phyloP scores from a whole-genome alignment of 2,797 vertebrate species.

The Eleutherodactylus coqui region DNA sequence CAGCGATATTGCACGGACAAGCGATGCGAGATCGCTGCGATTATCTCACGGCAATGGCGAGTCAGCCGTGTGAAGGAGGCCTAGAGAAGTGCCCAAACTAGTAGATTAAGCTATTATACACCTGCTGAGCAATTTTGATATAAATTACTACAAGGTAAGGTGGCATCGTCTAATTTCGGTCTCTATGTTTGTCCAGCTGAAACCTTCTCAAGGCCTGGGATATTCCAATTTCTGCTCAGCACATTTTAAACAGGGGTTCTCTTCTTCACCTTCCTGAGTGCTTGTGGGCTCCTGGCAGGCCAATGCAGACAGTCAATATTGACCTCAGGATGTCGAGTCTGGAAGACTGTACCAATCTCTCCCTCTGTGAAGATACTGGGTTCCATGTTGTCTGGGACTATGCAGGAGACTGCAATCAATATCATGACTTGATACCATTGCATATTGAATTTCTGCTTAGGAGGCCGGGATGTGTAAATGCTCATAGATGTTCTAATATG shows the following conservation, averaged over 20 bases:
- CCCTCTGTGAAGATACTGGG: slow-evolving; percentile 38
- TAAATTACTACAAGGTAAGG: background rate
- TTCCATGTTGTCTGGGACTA: slow-evolving; percentile 51
- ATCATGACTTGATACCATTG: slow-evolving; percentile 23
- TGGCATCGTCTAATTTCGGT: background rate
- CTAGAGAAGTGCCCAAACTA: background rate
- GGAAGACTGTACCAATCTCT: slow-evolving; percentile 30
- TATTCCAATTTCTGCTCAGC: slow-evolving; percentile 32
- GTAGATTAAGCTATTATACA: background rate
- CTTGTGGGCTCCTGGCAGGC: slow-evolving; percentile 55
- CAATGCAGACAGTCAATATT: slow-evolving; percentile 62
- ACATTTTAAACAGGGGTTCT: slow-evolving; percentile 43
- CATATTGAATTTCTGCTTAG: background rate
- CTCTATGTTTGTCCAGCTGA: slow-evolving; percentile 28
- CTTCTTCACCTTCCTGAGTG: slow-evolving; percentile 40
- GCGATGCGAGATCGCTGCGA: no score
- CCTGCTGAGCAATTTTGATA: background rate
- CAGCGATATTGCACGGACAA: no score
- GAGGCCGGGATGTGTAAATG: background rate
- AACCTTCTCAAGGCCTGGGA: slow-evolving; percentile 20
- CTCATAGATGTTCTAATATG: background rate
- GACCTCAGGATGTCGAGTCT: slow-evolving; percentile 62
- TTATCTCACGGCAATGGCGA: no score
- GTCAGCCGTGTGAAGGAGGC: no score
- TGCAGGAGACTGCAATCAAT: slow-evolving; percentile 51